These are phyloP conservation scores for Semibalanus balanoides DNA, from an alignment of 1,140 invertebrate species.

Conservation along the genomic window DNA sequence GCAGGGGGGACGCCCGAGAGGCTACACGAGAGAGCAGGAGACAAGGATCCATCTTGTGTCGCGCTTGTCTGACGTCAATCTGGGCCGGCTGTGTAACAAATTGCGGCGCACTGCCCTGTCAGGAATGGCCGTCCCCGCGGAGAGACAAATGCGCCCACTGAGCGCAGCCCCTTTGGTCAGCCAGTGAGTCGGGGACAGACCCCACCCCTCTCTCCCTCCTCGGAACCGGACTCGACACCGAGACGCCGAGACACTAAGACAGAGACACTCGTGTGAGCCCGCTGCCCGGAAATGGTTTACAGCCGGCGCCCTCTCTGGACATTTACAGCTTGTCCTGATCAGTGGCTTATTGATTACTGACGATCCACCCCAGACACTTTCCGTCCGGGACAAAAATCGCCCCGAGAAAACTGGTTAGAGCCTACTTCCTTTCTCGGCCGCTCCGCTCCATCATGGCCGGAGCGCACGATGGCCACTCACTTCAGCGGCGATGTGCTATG, in stretches of 20 bases:
- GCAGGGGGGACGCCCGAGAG: no score
- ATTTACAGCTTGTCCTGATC: neutral
- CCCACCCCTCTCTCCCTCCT: no score
- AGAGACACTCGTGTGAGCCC: no score
- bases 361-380: neutral
- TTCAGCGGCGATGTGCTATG: neutral
- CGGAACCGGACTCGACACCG: no score
- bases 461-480: neutral
- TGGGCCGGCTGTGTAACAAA: neutral
- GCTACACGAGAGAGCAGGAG: no score
- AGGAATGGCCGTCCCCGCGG: neutral
- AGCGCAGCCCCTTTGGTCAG: no score
- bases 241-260: no score
- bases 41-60: neutral
- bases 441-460: neutral
- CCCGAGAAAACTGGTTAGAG: neutral
- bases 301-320: neutral
- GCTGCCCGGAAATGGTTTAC: neutral
- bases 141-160: neutral
- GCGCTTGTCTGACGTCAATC: neutral
- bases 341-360: neutral
- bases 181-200: no score
- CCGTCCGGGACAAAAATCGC: neutral
- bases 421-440: neutral
- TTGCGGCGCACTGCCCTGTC: neutral